These are phyloP conservation scores for Hemicentrotus pulcherrimus DNA, from an alignment of 35 echinoderm and acorn worm genomes.

Conservation along the genomic window DNA sequence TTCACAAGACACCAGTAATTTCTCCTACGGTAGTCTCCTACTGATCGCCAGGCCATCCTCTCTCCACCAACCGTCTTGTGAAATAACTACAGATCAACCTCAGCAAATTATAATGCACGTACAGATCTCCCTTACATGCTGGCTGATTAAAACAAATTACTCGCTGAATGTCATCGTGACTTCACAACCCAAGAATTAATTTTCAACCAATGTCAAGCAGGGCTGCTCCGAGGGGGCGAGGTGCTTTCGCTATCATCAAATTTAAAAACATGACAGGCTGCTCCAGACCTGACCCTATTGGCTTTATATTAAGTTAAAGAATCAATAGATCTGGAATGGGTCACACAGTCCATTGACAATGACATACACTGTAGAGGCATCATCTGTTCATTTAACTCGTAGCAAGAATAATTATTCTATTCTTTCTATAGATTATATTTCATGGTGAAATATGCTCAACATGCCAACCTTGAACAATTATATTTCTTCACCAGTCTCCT, in stretches of 20 bases:
- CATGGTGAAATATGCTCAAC: too few species aligned
- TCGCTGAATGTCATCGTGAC: not conserved
- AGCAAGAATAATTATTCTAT: too few species aligned
- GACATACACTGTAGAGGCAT: not conserved
- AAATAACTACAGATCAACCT: not conserved
- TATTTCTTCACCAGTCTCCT: too few species aligned
- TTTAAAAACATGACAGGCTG: not conserved
- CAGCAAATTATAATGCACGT: not conserved
- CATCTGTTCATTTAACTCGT: not conserved
- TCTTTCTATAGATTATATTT: too few species aligned
- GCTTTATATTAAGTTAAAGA: not conserved
- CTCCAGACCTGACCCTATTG: not conserved
- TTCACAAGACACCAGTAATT: too few species aligned
- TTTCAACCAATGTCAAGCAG: not conserved
- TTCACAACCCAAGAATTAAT: not conserved
- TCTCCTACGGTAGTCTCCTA: not conserved
- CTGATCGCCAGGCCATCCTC: not conserved
- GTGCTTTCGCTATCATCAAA: not conserved
- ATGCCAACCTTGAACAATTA: too few species aligned
- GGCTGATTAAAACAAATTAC: not conserved
- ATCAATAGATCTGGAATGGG: not conserved
- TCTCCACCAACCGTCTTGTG: too few species aligned
- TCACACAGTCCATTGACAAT: not conserved
- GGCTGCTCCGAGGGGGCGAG: not conserved
- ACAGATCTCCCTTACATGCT: not conserved